Evolutionary conservation across 1,140 invertebrate genomes (phyloP), one percentile per base, ranked within the genome.

Genomic region (Drosophila ogumai): DNA sequence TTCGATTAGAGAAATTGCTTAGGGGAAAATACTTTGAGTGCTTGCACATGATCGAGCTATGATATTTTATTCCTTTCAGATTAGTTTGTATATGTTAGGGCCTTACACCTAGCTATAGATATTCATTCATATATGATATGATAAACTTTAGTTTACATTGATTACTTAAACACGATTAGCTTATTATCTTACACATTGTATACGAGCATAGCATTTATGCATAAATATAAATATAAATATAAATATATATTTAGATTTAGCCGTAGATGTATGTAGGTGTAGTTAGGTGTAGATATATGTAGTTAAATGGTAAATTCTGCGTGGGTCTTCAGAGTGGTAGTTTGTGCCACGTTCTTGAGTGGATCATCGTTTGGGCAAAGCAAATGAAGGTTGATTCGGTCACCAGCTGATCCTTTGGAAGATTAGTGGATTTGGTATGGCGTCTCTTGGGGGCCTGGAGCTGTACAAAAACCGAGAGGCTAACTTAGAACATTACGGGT

Each of bases 101-200:
- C 50, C 66, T 57, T 74, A 85, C 61, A 64, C 25, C 47, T 50
- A 55, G 71, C 50, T 71, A 65, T 81, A 50, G 67, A 68, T 81
- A 67, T 75, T 75, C 72, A 76, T 76, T 74, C 75, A 79, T 87
- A 72, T 67, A 72, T 86, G 84, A 82, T 86, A 87, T 88, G 82
- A 86, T 86, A 76, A 86, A 79, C 64, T 50, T 77, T 77, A 77
- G 75, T 77, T 77, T 77, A 77, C 71, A 82, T 71, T 78, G 71
- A 65, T 67, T 76, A 72, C 68, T 72, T 72, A 72, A 72, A 72
- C 66, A 40, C 68, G 59, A 67, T 80, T 76, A 64, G 67, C 55
- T 87, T 88, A 82, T 79, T 87, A 88, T 88, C 84, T 87, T 88
- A 88, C 82, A 87, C 84, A 82, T 80, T 76, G 76, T 82, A 87